A percentile compares a stretch with the other conserved stretches of the same genome.
phyloP scores from a whole-genome alignment of 2,888 invertebrate genomes.

The Stramonita haemastoma region DNA sequence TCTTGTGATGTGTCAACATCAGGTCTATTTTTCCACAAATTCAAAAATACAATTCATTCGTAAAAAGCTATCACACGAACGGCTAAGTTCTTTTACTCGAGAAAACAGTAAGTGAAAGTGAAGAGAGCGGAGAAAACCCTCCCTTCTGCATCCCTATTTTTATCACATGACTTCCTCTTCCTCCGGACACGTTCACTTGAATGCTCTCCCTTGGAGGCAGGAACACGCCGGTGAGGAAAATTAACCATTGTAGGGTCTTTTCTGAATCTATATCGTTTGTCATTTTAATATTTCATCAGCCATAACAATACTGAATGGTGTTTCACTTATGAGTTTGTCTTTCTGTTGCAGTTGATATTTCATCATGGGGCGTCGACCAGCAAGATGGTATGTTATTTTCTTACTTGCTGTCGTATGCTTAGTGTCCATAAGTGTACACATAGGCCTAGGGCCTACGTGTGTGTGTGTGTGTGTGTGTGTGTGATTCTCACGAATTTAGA shows the following conservation, averaged over 20 bases:
- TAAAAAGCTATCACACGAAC: background rate
- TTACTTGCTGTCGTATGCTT: background rate
- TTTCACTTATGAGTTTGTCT: background rate
- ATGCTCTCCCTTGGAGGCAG: conserved; percentile 25
- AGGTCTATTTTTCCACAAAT: no score
- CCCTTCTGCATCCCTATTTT: background rate
- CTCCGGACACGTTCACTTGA: background rate
- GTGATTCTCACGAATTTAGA: no score
- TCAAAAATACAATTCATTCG: background rate
- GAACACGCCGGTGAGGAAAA: no score
- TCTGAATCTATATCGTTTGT: no score
- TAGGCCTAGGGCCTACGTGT: background rate
- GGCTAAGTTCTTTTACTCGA: background rate
- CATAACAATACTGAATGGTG: background rate
- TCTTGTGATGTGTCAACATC: no score
- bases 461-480: no score
- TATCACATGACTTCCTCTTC: conserved; percentile 36
- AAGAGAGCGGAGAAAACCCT: background rate
- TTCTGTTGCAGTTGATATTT: conserved; percentile 36
- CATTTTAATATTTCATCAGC: no score
- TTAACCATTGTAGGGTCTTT: no score
- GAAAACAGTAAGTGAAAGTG: background rate
- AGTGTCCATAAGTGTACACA: background rate
- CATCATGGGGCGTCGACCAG: conserved; percentile 49
- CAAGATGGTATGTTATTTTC: background rate